Base-by-base conservation (phyloP, 2,888 invertebrate species). In the Ormyrus nitidulus region DNA sequence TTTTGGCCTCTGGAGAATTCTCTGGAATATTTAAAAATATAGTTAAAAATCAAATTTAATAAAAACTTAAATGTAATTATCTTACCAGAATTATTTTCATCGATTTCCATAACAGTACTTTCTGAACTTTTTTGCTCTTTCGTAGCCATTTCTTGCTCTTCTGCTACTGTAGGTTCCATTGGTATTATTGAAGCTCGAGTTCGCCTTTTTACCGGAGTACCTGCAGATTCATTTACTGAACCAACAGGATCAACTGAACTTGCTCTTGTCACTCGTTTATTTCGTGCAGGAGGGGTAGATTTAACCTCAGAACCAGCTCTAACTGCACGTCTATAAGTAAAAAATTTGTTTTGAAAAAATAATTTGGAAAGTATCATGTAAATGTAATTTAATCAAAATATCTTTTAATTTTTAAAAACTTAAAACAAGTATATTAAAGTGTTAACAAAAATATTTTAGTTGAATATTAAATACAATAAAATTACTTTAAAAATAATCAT, bases 241-340 rank as follows among this genome's bases (percentile, higher is more conserved):
- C 72, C 56, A 64, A 87, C 86, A 0, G 84, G 84, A 53, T 85
- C 88, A 68, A 87, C 82, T 5, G 89, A 89, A 71, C 82, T 87
- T 7, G 89, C 87, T 83, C 89, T 85, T 13, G 86, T 88, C 74
- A 82, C 85, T 34, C 89, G 86, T 10, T 84, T 88, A n/a, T 44
- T 62, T 81, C 84, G 83, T 48, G 66, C 34, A 5, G 86, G 82
- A 7, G 85, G 83, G 5, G 87, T 79, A 5, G 86, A 85, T 19
- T 85, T 86, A n/a, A 85, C 70, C 74, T 89, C 89, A 11, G 89
- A 89, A 7, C 86, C 87, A 69, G 89, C 88, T 82, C 88, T 86
- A 0, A 81, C 76, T 6, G 66, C 66, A n/a, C 86, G 83, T 46
- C 85, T 86, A 72, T 4, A 62, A 34, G 34, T 34, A 51, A 46